These are phyloP conservation scores for Chymomyza procnemis DNA, from an alignment of 2,888 invertebrate genomes.

Conservation along the genomic window DNA sequence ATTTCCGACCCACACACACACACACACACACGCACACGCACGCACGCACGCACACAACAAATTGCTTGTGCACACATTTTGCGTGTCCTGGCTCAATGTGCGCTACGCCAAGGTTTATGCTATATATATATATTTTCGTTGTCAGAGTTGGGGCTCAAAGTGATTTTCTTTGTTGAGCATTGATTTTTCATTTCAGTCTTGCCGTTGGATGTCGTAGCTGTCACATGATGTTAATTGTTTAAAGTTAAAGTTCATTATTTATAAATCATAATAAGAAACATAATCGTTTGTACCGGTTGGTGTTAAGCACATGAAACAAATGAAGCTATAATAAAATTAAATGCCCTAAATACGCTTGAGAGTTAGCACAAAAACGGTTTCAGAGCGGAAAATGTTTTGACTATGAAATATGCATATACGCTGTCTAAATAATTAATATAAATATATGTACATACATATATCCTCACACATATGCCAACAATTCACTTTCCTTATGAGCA, in stretches of 20 bases:
- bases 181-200: conserved; percentile 50
- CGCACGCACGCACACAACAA: conserved; percentile 8
- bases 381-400: background rate
- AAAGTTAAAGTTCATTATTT: conserved; percentile 39
- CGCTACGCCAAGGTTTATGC: conserved; percentile 42
- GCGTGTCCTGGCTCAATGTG: conserved; percentile 2
- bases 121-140: conserved; percentile 31
- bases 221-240: conserved; percentile 30
- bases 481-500: conserved; percentile 2
- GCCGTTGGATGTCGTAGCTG: background rate
- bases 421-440: background rate
- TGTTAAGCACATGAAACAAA: conserved; percentile 14
- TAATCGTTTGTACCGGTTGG: background rate
- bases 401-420: background rate
- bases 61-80: conserved; percentile 48
- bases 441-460: background rate
- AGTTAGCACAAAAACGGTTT: background rate
- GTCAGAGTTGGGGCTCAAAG: background rate
- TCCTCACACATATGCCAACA: background rate
- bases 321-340: conserved; percentile 27
- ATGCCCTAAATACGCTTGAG: background rate
- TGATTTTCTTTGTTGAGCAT: conserved; percentile 28
- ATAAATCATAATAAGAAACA: background rate
- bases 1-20: conserved; percentile 7
- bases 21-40: too few species aligned